phyloP scores from a whole-genome alignment of 2,797 vertebrate species.

The Smutsia gigantea region DNA sequence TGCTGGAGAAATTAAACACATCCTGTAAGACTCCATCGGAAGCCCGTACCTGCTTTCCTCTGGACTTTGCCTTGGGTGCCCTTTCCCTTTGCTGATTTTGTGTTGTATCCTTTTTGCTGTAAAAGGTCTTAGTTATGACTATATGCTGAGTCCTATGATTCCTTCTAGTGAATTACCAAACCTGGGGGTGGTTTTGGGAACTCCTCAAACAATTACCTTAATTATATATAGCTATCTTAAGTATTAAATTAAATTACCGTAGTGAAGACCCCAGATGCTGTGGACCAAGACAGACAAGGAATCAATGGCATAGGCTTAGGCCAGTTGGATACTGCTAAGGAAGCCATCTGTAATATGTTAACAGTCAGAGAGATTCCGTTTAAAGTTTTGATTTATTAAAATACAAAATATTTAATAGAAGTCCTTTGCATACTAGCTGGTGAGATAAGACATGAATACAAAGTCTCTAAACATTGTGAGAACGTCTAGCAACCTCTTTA shows the following conservation, averaged over 20 bases:
- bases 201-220: neutral
- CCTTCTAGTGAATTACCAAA: slow-evolving; percentile 6
- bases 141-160: neutral
- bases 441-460: slow-evolving; percentile 32
- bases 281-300: slow-evolving; percentile 98
- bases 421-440: neutral
- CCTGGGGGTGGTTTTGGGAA: neutral
- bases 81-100: slow-evolving; percentile 38
- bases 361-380: neutral
- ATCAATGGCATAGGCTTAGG: slow-evolving; percentile 97
- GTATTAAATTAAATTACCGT: slow-evolving; percentile 89
- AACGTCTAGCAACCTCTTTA: neutral
- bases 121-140: neutral
- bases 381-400: slow-evolving; percentile 28
- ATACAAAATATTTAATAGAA: slow-evolving; percentile 37
- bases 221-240: neutral
- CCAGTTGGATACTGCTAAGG: slow-evolving; percentile 98
- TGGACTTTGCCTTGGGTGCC: neutral
- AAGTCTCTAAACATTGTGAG: slow-evolving; percentile 21
- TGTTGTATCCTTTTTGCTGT: neutral
- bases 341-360: slow-evolving; percentile 93
- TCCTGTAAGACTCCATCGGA: neutral
- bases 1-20: neutral
- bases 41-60: neutral
- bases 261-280: slow-evolving; percentile 98